These are phyloP conservation scores for Halyomorpha halys DNA, from an alignment of 1,140 invertebrate species.

Conservation along the genomic window DNA sequence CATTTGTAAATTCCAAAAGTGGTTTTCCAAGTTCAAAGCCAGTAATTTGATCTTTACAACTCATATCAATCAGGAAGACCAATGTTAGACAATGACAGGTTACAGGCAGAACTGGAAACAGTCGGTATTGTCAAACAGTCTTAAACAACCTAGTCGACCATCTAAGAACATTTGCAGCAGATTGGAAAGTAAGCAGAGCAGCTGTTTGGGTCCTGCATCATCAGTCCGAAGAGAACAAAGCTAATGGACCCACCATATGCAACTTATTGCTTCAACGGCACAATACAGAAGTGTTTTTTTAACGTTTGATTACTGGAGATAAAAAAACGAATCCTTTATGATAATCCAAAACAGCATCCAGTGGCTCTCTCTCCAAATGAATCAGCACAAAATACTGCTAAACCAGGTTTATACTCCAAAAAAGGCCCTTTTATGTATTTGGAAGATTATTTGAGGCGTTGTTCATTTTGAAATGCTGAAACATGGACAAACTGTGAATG, in stretches of 20 bases:
- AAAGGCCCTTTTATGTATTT: too few relatives aligned
- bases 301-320: not conserved
- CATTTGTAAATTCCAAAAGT: too few relatives aligned
- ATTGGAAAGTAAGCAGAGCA: slow-evolving; percentile 7
- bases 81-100: not conserved
- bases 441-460: too few relatives aligned
- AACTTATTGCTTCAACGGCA: slow-evolving; percentile 5
- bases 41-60: not conserved
- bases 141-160: slow-evolving; percentile 2
- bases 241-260: not conserved
- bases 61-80: slow-evolving; percentile 4
- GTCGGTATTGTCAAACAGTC: not conserved
- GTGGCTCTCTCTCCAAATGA: too few relatives aligned
- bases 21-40: too few relatives aligned
- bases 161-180: slow-evolving; percentile 2
- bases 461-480: too few relatives aligned
- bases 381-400: too few relatives aligned
- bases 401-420: too few relatives aligned
- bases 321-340: too few relatives aligned
- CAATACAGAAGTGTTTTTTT: not conserved
- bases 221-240: not conserved
- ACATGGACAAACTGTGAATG: too few relatives aligned
- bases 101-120: not conserved
- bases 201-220: not conserved
- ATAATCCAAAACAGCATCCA: too few relatives aligned